Percentiles rank a stretch among this genome's conserved stretches.
These are phyloP conservation scores for Pseudochirops cupreus DNA, from an alignment of 2,797 vertebrate genomes.

Conservation along the genomic window DNA sequence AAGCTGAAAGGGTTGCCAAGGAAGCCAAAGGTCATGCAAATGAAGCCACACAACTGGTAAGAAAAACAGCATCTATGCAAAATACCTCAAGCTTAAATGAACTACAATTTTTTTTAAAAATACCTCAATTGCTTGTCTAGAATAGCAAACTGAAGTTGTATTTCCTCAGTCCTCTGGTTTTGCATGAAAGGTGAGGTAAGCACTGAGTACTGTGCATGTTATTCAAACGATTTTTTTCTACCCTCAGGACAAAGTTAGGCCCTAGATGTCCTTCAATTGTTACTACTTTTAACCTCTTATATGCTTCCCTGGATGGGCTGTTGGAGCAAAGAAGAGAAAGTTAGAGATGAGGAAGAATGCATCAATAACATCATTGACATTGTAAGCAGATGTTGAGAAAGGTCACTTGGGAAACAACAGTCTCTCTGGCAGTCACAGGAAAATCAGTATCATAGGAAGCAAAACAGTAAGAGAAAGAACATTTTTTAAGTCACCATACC, in stretches of 20 bases:
- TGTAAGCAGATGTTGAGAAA: not conserved
- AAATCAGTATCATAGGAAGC: not conserved
- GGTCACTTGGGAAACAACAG: slow-evolving; percentile 12
- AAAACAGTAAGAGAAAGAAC: not conserved
- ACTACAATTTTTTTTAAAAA: not conserved
- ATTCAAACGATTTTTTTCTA: not conserved
- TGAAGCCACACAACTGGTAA: slow-evolving; percentile 93
- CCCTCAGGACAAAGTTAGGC: not conserved
- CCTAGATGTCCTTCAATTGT: not conserved
- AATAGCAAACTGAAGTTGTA: not conserved
- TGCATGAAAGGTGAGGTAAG: not conserved
- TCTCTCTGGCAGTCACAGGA: not conserved
- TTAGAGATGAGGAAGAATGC: not conserved
- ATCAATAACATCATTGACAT: not conserved
- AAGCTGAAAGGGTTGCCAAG: slow-evolving; percentile 93
- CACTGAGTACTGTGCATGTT: not conserved
- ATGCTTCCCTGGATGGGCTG: not conserved
- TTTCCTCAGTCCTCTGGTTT: not conserved
- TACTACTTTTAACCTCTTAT: not conserved
- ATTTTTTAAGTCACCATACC: not conserved
- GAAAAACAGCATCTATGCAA: slow-evolving; percentile 62
- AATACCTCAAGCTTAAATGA: slow-evolving; percentile 13
- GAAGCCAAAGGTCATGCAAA: slow-evolving; percentile 90
- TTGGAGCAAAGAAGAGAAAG: not conserved
- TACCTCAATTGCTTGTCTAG: not conserved